Evolutionary conservation across 2,113 vertebrate species (phyloP), one percentile per base, ranked within the genome.

Genomic region (Megaceryle maxima): DNA sequence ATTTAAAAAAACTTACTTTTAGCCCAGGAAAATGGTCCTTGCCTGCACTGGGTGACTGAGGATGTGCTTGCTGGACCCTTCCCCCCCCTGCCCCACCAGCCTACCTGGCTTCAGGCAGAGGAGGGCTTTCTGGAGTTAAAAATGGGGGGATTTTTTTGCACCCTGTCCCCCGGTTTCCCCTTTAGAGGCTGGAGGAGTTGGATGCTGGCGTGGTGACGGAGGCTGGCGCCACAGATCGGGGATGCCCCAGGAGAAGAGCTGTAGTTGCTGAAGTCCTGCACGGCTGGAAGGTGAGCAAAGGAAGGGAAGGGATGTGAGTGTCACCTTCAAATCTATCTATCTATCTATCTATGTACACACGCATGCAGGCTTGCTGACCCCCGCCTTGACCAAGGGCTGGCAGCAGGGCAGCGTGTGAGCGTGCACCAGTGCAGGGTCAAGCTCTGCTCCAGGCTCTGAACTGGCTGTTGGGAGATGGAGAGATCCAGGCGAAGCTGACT

Each of bases 241-340:
- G 51, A n/a, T 60, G 25, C 10, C 5, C 5, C 2, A 5, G 7
- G n/a, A 66, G 25, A 35, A 57, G 37, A 70, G 51, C 51, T 87
- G 81, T 41, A 24, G 0, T 76, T 73, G 48, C 82, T 50, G 20
- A 33, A 39, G 25, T 21, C 43, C 83, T 66, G 59, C 55, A 2
- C 59, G 13, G 6, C 75, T 70, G 69, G 29, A 62, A 87, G 78
- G 70, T 89, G 57, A 91, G 93, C 43, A 20, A 73, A 33, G 29
- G 19, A 51, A 8, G 13, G 29, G 17, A 62, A 31, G 43, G 21
- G n/a, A 16, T 7, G 11, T 0, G 0, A 39, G 16, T 9, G 13
- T 25, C 60, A 22, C 19, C 59, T 46, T 18, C 5, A 39, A 20
- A 67, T 24, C 22, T 50, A 7, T 37, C 10, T 16, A 24, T 21